Conservation (phyloP, 2,797 vertebrate species). For the Pangasius krempfi region DNA sequence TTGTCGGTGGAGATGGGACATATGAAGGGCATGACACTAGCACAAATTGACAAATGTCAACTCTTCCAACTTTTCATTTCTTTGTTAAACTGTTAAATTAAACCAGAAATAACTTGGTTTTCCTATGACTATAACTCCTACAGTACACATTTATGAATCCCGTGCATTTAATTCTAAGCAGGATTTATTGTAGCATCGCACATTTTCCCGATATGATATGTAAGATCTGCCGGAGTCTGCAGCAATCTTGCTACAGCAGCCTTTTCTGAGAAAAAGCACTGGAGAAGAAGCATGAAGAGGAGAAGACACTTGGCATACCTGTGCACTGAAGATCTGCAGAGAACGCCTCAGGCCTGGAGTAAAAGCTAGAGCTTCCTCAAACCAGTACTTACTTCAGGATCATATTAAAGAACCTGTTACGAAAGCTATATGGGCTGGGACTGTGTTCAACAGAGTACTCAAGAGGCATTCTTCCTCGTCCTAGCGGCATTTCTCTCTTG, state of each 20-base stretch:
- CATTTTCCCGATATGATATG: background rate
- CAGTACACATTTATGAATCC: background rate
- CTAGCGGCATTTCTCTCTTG: too few relatives aligned
- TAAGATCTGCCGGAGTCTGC: conserved; percentile 17
- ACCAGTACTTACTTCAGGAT: background rate
- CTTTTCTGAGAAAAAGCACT: conserved; percentile 46
- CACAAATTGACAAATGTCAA: background rate
- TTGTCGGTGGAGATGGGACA: too few relatives aligned
- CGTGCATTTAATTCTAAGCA: background rate
- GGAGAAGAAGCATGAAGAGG: conserved; percentile 72
- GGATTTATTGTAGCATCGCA: background rate
- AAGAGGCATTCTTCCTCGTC: background rate
- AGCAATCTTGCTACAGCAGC: conserved; percentile 52
- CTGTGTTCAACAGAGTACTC: background rate
- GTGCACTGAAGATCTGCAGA: conserved; percentile 73
- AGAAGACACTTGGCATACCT: conserved; percentile 72
- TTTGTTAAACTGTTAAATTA: background rate
- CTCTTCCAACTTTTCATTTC: background rate
- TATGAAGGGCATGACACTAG: background rate
- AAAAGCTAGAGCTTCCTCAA: background rate
- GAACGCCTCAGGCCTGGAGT: background rate
- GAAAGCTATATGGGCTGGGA: background rate
- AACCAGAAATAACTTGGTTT: background rate
- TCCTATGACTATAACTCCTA: background rate
- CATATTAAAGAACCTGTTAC: background rate